phyloP scores from a whole-genome alignment of 2,797 vertebrate species.

The Avahi laniger region DNA sequence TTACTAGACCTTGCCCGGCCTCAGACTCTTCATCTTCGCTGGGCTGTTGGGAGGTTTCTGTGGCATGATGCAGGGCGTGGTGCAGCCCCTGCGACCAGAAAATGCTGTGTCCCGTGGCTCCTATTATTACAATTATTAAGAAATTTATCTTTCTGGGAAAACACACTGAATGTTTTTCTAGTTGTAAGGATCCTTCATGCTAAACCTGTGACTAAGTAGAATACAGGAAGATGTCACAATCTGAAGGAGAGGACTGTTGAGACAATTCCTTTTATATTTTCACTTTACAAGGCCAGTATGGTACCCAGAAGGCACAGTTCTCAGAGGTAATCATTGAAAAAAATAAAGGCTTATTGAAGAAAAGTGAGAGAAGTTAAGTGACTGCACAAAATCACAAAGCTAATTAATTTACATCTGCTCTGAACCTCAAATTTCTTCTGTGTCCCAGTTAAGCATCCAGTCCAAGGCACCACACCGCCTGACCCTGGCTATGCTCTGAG shows the following conservation, averaged over 20 bases:
- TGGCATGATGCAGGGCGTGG: neutral
- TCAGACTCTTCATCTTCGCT: neutral
- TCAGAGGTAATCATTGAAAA: neutral
- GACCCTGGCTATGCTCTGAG: neutral
- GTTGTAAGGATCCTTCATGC: neutral
- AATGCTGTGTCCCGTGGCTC: neutral
- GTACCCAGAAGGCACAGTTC: neutral
- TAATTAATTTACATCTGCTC: neutral
- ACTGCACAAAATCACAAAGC: neutral
- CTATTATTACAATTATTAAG: neutral
- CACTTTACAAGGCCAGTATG: neutral
- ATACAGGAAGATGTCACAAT: neutral
- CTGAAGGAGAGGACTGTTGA: neutral
- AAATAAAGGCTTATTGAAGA: neutral
- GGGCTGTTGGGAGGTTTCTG: neutral
- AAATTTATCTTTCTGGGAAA: neutral
- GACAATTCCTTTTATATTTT: neutral
- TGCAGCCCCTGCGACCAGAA: neutral
- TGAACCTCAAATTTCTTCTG: neutral
- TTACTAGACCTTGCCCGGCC: neutral
- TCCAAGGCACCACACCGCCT: neutral
- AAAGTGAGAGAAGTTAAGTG: neutral
- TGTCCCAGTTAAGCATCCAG: neutral
- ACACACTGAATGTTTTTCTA: neutral
- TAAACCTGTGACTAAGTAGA: neutral